Base-by-base conservation (phyloP, 2,888 invertebrate genomes). In the Tiliacea citrago region DNA sequence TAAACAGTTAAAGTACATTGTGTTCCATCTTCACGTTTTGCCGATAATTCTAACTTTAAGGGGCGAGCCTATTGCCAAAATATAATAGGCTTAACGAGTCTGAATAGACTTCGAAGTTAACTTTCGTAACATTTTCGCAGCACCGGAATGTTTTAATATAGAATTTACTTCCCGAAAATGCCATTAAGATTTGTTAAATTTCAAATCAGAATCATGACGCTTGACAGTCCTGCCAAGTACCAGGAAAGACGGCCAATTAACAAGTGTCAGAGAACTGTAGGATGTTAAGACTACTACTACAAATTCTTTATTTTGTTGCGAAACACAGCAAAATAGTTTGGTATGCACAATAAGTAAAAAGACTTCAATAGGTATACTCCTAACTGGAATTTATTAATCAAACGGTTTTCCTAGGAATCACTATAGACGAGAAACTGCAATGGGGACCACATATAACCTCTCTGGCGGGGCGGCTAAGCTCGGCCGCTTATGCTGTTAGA, bases 71-170 rank as follows among this genome's bases (percentile, higher is more conserved):
- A 53, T 66, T n/a, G 35, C n/a, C 35, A 53, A 53, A 66, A 35
- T n/a, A n/a, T 66, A 66, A 53, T 13, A 68, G 42, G 51, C 70
- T 70, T 70, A 53, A 51, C 63, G 18, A 24, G 63, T 49, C 39
- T 39, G 24, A 70, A 51, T 10, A 70, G 39, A 39, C 39, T 65
- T 70, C 0, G 1, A 53, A 66, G n/a, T n/a, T 39, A 39, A 39
- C 10, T 66, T 66, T n/a, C 7, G 35, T 66, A 65, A 67, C 51
- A 29, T 12, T 24, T n/a, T 67, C 29, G 18, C 53, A n/a, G 35
- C 12, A 21, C 42, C 6, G 13, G 9, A 67, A 13, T 10, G 24
- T 57, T 67, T 57, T 57, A 24, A 24, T 21, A 21, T 24, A 24
- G 7, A 18, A 53, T 24, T 39, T 67, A 1, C 1, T 18, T 2